phyloP scores from a whole-genome alignment of 2,797 vertebrate genomes.

The Megaceryle alcyon region DNA sequence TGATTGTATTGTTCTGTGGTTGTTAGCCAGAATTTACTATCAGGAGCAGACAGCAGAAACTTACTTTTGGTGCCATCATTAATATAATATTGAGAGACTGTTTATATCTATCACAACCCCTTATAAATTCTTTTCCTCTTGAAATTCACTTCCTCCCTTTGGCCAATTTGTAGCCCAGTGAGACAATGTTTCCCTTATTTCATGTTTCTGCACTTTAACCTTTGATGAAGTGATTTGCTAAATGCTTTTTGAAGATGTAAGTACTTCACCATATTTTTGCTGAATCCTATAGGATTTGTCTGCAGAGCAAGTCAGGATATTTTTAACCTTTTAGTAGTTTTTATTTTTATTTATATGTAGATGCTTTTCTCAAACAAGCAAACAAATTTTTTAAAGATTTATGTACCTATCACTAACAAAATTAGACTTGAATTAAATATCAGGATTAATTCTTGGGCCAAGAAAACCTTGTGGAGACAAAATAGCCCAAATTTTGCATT shows the following conservation, averaged over 20 bases:
- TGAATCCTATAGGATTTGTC: not conserved
- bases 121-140: constrained; percentile 10
- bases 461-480: not conserved
- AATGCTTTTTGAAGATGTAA: constrained; percentile 35
- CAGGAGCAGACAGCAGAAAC: not conserved
- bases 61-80: not conserved
- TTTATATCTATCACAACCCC: not conserved
- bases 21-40: constrained; percentile 5
- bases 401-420: not conserved
- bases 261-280: not conserved
- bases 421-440: not conserved
- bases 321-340: not conserved
- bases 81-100: not conserved
- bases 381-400: not conserved
- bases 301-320: not conserved
- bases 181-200: constrained; percentile 28
- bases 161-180: not conserved
- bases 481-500: not conserved
- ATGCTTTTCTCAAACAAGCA: not conserved
- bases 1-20: constrained; percentile 4
- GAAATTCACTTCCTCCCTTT: not conserved
- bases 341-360: not conserved
- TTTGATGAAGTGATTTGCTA: constrained; percentile 29
- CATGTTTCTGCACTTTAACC: constrained; percentile 16
- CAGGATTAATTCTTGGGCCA: not conserved